Evolutionary conservation across 2,888 invertebrate genomes (phyloP), one percentile per base, ranked within the genome.

Genomic region (Plusia festucae): DNA sequence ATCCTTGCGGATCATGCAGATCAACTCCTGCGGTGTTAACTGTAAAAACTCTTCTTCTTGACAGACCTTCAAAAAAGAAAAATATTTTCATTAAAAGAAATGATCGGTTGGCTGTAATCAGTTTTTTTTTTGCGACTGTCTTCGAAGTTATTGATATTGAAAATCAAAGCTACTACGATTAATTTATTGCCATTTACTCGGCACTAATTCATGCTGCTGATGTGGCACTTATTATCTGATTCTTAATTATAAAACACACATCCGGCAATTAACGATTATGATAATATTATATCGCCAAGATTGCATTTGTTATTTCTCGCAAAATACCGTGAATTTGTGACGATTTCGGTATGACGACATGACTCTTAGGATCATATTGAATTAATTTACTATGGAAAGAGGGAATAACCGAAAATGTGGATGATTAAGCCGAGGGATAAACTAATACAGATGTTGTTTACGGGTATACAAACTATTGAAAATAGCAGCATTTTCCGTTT

Each of bases 41-140:
- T 98, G 98, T 22, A 99, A 93, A 88, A 99, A 99, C 91, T 99
- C 99, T 87, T 99, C 99, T 88, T 98, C 98, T 91, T 98, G 97
- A 84, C 98, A 98, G 73, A 99, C 98, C 97, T 97, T 91, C 18
- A 85, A 85, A 65, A 30, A 62, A 15, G 8, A 11, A 22, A 1
- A 22, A 30, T 7, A n/a, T n/a, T n/a, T n/a, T n/a, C n/a, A n/a
- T n/a, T n/a, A n/a, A n/a, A n/a, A n/a, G n/a, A n/a, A n/a, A n/a
- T n/a, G n/a, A n/a, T n/a, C n/a, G n/a, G n/a, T n/a, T n/a, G n/a
- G n/a, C n/a, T n/a, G n/a, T n/a, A n/a, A n/a, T n/a, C n/a, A n/a
- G n/a, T n/a, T n/a, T n/a, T n/a, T n/a, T n/a, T n/a, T n/a, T n/a
- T n/a, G n/a, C n/a, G n/a, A n/a, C n/a, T n/a, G n/a, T n/a, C n/a